Base-by-base conservation (phyloP, 2,888 invertebrate species). In the Tetropium fuscum region DNA sequence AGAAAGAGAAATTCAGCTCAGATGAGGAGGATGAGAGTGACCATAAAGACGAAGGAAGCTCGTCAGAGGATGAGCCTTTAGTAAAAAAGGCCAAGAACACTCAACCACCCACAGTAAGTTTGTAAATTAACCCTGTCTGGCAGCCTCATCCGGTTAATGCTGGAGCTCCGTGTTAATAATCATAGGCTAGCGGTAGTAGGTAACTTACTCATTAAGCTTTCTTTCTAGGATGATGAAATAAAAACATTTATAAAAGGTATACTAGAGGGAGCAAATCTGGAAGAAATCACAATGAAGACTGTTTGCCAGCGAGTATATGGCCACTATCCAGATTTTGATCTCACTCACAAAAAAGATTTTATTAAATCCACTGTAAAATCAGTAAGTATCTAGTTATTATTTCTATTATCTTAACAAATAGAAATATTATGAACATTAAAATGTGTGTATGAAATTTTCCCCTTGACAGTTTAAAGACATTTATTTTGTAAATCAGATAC, bases 251-350 rank as follows among this genome's bases (percentile, higher is more conserved):
- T 95, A 74, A 93, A 94, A 83, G 90, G 91, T 82, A 92, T 94
- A 77, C 84, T 95, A 75, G 93, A 94, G 77, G 91, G 91, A 70
- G 94, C 94, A 45, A 92, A 94, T 85, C 84, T 95, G 78, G 94
- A 94, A 84, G 91, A 93, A 85, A 93, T 94, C 73, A 94, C 94
- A 45, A 95, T 95, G 94, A 94, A 94, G 87, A 94, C 93, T 41
- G 93, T 95, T 73, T 93, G 93, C 85, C 92, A 93, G 84, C 90
- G 93, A 85, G 93, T 95, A 60, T 94, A 92, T 84, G 91, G 90
- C 74, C 91, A 93, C 84, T 95, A 92, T 83, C 94, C 94, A 49
- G 90, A 91, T 78, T 91, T 91, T 80, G 94, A 95, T 85, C 87
- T 95, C 81, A 89, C 92, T 76, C 89, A 92, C 83, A 92, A 92